Evolutionary conservation across 2,113 vertebrate genomes (phyloP).

Genomic region (Leucopsar rothschildi): DNA sequence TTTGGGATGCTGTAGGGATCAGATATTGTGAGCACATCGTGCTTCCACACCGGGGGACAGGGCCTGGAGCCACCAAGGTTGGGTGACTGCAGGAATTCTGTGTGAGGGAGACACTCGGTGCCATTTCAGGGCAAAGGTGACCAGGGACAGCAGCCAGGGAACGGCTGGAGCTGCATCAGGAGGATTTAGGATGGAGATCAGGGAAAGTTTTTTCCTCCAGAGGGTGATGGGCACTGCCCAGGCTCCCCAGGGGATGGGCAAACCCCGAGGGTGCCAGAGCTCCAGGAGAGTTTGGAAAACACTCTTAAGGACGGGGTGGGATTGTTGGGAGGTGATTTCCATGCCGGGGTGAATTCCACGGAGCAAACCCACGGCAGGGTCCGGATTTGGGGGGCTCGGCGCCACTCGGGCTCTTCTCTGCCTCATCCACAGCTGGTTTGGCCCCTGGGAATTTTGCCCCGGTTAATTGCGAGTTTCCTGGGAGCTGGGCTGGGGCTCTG

Average conservation of each 20-base stretch:
- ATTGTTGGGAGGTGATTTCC: background rate
- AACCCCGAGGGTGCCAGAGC: background rate
- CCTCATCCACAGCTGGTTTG: background rate
- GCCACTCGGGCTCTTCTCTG: fast-evolving
- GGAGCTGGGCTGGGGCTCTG: background rate
- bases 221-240: background rate
- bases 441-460: background rate
- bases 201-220: background rate
- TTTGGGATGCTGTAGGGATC: background rate
- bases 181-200: fast-evolving
- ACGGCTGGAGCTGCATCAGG: fast-evolving
- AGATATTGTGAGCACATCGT: fast-evolving
- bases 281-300: fast-evolving
- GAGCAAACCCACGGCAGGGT: fast-evolving
- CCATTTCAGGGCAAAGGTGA: background rate
- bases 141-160: background rate
- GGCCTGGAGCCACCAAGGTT: background rate
- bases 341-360: fast-evolving
- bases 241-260: background rate
- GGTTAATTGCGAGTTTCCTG: background rate
- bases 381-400: fast-evolving
- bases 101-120: fast-evolving
- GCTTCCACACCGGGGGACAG: fast-evolving
- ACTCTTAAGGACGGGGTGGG: background rate
- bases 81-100: background rate